phyloP scores from a whole-genome alignment of 2,888 invertebrate species.

The Drosophila quasianomalipes region DNA sequence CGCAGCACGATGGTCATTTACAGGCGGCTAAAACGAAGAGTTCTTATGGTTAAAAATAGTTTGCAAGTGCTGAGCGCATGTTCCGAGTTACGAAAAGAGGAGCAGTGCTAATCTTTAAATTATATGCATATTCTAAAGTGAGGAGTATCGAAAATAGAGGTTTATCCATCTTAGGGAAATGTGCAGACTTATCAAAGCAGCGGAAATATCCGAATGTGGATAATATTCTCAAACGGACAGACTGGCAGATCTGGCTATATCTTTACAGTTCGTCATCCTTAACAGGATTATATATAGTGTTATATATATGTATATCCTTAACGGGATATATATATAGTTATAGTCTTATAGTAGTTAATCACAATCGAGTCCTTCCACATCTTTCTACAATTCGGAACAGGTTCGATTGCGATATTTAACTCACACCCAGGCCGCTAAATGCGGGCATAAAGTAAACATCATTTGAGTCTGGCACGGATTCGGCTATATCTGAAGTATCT shows the following conservation, averaged over 20 bases:
- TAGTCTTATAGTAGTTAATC: neutral
- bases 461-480: conserved; percentile 89
- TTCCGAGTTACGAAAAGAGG: neutral
- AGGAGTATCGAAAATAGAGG: neutral
- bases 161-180: neutral
- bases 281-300: neutral
- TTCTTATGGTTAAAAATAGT: neutral
- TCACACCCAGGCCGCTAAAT: conserved; percentile 94
- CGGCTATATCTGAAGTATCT: conserved; percentile 89
- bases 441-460: conserved; percentile 96
- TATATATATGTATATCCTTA: too few species aligned
- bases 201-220: neutral
- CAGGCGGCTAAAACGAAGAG: conserved; percentile 89
- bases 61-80: neutral
- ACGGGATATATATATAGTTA: neutral
- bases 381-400: neutral
- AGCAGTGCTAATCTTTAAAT: neutral
- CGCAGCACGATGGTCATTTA: conserved; percentile 94
- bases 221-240: neutral
- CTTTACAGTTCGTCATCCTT: neutral
- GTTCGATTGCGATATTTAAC: conserved; percentile 22
- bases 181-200: neutral
- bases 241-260: neutral
- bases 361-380: neutral
- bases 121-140: neutral